These are phyloP conservation scores for Erithacus rubecula DNA, from an alignment of 2,797 vertebrate species.

Conservation along the genomic window DNA sequence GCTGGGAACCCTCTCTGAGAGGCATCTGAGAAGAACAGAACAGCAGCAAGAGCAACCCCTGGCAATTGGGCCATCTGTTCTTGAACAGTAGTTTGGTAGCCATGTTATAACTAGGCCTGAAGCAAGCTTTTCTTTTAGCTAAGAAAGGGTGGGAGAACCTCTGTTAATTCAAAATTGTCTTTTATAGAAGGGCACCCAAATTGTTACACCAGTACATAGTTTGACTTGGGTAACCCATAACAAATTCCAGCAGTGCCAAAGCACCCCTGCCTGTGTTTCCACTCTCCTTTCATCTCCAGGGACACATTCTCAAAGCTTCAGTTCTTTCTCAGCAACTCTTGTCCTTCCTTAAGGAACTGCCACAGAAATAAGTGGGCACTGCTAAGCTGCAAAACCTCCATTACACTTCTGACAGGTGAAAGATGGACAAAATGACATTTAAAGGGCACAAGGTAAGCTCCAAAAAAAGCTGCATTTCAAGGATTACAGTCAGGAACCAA, in stretches of 20 bases:
- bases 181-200: background rate
- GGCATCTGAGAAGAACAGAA: slow-evolving; percentile 4
- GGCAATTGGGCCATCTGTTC: background rate
- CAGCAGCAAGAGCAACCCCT: background rate
- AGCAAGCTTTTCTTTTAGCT: background rate
- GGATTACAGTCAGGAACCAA: background rate
- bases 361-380: background rate
- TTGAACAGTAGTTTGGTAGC: background rate
- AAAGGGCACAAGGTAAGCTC: background rate
- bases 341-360: background rate
- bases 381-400: background rate
- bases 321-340: background rate
- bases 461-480: background rate
- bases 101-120: background rate
- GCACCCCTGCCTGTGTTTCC: background rate
- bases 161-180: background rate
- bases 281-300: background rate
- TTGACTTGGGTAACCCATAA: rapidly evolving
- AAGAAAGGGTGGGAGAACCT: background rate
- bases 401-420: background rate
- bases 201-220: background rate
- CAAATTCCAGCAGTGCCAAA: background rate
- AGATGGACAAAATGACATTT: background rate
- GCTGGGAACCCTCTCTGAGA: background rate
- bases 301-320: background rate